A percentile compares a stretch with the other conserved stretches of the same genome.
phyloP scores from a whole-genome alignment of 2,888 invertebrate genomes.

The Amblyjoppa proteus region DNA sequence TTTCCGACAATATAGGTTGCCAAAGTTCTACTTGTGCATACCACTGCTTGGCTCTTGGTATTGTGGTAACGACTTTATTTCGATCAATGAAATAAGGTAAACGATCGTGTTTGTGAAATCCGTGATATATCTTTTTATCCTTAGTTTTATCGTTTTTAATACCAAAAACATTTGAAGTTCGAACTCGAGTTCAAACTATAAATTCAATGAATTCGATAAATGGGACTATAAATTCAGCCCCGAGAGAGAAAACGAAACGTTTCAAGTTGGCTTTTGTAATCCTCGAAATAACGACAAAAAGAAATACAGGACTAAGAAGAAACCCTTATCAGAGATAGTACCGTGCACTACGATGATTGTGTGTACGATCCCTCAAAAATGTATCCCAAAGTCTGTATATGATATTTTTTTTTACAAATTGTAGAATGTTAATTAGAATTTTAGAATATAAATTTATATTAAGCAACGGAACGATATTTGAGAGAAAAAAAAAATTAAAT shows the following conservation, averaged over 20 bases:
- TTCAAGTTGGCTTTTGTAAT: not conserved
- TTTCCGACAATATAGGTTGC: slow-evolving; percentile 24
- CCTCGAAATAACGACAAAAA: slow-evolving; percentile 42
- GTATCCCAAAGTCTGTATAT: slow-evolving; percentile 16
- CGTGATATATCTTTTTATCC: not conserved
- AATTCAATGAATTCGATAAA: too few relatives aligned
- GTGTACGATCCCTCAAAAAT: slow-evolving; percentile 26
- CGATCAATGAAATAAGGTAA: not conserved
- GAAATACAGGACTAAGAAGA: slow-evolving; percentile 16
- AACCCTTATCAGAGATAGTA: slow-evolving; percentile 48
- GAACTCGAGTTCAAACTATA: too few relatives aligned
- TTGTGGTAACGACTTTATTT: not conserved
- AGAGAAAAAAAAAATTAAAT: not conserved
- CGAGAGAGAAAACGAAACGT: not conserved
- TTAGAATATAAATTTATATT: not conserved
- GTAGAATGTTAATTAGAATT: not conserved
- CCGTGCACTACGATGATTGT: slow-evolving; percentile 66
- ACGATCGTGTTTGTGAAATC: not conserved
- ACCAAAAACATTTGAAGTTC: too few relatives aligned
- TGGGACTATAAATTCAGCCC: not conserved
- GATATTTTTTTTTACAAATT: too few relatives aligned
- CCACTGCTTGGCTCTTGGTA: slow-evolving; percentile 31
- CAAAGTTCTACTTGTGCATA: slow-evolving; percentile 8
- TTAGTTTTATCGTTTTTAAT: too few relatives aligned
- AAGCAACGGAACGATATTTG: not conserved